Evolutionary conservation across 92 coral and sea anemone genomes (phyloP).

Genomic region (Bergia puertoricense): DNA sequence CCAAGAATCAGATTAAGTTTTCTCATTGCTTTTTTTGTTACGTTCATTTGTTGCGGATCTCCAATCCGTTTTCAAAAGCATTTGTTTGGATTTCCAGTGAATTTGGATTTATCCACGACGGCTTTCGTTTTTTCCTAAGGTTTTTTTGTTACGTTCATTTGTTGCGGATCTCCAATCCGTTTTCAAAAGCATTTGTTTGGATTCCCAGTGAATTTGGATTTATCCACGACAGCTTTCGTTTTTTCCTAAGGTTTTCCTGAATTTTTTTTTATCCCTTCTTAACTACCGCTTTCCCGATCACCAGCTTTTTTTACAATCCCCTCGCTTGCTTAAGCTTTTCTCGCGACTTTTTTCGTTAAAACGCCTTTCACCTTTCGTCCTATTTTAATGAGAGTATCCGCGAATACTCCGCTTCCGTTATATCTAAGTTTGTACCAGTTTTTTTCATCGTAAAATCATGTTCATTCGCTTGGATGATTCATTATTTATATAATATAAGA

Average conservation of each 20-base stretch:
- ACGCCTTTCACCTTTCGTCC: not conserved
- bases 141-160: no score
- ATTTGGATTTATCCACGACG: no score
- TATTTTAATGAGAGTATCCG: not conserved
- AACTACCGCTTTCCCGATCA: not conserved
- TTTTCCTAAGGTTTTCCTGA: not conserved
- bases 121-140: not conserved
- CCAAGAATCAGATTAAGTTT: no score
- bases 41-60: no score
- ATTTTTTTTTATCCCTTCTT: not conserved
- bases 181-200: not conserved
- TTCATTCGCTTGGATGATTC: not conserved
- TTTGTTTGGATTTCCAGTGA: not conserved
- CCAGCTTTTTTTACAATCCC: not conserved
- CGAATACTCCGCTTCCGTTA: not conserved
- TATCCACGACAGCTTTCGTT: not conserved
- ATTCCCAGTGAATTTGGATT: not conserved
- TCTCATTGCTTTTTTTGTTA: no score
- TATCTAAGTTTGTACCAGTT: not conserved
- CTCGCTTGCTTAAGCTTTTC: not conserved
- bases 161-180: not conserved
- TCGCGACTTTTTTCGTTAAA: not conserved
- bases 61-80: not conserved
- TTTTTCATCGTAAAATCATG: not conserved
- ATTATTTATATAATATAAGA: not conserved